phyloP scores from a whole-genome alignment of 2,797 vertebrate genomes.

The Pseudotriccus pelzelni region DNA sequence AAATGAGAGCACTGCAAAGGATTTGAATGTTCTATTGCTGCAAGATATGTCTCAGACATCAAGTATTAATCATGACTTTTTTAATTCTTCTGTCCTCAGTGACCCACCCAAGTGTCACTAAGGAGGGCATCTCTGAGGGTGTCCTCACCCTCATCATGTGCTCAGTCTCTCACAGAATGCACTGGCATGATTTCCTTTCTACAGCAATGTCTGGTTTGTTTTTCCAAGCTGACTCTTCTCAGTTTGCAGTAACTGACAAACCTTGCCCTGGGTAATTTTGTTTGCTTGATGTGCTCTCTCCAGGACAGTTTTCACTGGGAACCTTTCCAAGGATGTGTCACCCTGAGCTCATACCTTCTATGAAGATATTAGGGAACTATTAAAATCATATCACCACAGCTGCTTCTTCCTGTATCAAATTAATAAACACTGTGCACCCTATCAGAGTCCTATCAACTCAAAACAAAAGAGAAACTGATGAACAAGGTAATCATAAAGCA shows the following conservation, averaged over 20 bases:
- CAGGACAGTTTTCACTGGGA: constrained; percentile 18
- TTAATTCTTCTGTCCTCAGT: not conserved
- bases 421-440: not conserved
- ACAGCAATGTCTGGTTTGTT: constrained; percentile 6
- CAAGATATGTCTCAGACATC: not conserved
- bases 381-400: not conserved
- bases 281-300: not conserved
- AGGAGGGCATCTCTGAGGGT: not conserved
- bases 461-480: not conserved
- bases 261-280: not conserved
- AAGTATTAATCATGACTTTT: not conserved
- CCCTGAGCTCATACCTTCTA: not conserved
- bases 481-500: not conserved
- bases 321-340: constrained; percentile 39
- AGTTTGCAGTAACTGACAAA: constrained; percentile 23
- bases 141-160: not conserved
- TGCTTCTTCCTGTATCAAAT: not conserved
- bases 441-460: not conserved
- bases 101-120: not conserved
- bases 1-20: not conserved
- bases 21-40: constrained; percentile 22
- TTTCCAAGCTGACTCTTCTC: constrained; percentile 27
- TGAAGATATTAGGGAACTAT: not conserved
- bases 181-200: constrained; percentile 34
- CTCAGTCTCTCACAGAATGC: not conserved